Evolutionary conservation across 2,113 vertebrate species (phyloP).

Genomic region (Pomatostomus ruficeps): DNA sequence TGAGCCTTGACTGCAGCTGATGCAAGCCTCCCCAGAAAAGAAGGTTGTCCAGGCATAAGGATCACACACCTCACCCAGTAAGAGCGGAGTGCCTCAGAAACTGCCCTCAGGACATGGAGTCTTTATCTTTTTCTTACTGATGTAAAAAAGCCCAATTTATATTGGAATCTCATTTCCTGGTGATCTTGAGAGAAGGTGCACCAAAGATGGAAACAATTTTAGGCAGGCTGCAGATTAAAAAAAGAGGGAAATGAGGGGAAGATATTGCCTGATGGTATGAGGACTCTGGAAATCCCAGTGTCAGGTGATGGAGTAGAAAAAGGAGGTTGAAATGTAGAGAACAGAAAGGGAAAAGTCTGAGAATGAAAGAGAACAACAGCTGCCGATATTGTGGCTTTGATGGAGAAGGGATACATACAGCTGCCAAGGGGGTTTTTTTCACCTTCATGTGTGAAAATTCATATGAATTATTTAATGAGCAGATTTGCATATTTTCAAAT

Average conservation of each 20-base stretch:
- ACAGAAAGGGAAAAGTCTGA: neutral
- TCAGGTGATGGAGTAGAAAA: neutral
- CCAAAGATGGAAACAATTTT: neutral
- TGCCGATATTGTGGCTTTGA: neutral
- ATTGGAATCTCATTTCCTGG: neutral
- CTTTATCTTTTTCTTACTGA: neutral
- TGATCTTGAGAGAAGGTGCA: neutral
- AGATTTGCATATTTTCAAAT: slow-evolving; percentile 37
- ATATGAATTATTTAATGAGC: slow-evolving; percentile 3
- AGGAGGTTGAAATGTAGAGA: neutral
- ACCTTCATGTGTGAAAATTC: slow-evolving; percentile 15
- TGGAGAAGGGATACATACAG: neutral
- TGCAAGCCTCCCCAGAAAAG: neutral
- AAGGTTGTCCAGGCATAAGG: neutral
- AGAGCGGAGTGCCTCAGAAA: neutral
- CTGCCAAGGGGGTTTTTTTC: neutral
- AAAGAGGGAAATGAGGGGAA: neutral
- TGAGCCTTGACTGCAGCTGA: neutral
- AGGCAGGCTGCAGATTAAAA: neutral
- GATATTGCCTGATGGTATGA: neutral
- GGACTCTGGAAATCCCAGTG: neutral
- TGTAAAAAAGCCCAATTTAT: neutral
- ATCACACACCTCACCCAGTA: neutral
- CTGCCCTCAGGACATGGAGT: neutral
- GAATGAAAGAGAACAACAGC: neutral